A percentile compares a stretch with the other conserved stretches of the same genome.
phyloP scores from a whole-genome alignment of 2,888 invertebrate genomes.

The Colletes collaris region DNA sequence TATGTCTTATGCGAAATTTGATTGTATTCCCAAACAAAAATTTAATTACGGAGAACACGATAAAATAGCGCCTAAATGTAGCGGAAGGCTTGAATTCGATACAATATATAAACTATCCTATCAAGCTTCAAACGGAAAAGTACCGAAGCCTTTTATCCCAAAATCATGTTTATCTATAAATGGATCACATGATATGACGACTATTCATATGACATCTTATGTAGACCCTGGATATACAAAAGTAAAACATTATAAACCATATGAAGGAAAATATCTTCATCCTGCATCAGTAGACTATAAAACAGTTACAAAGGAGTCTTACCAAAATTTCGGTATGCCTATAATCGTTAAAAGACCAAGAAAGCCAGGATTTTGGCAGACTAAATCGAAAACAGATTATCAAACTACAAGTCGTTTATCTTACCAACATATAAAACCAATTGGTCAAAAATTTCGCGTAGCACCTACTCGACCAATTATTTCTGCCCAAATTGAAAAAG shows the following conservation, averaged over 20 bases:
- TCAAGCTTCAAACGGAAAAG: constrained; percentile 29
- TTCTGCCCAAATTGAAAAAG: constrained; percentile 43
- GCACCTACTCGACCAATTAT: constrained; percentile 23
- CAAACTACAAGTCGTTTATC: constrained; percentile 60
- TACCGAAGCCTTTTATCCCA: constrained; percentile 54
- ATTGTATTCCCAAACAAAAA: background rate
- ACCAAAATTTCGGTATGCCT: constrained; percentile 36
- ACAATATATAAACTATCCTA: constrained; percentile 63
- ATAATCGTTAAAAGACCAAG: constrained; percentile 12
- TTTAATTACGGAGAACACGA: constrained; percentile 20
- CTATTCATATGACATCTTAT: constrained; percentile 64
- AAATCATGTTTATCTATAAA: constrained; percentile 56
- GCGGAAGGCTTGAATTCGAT: constrained; percentile 26
- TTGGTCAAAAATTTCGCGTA: background rate
- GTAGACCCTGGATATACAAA: constrained; percentile 49
- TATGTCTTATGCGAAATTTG: constrained; percentile 33
- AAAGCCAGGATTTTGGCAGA: constrained; percentile 45
- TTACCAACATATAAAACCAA: constrained; percentile 40
- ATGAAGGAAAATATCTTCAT: constrained; percentile 28
- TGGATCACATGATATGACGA: constrained; percentile 55
- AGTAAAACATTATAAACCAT: constrained; percentile 44
- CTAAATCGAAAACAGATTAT: constrained; percentile 65
- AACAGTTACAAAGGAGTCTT: constrained; percentile 67
- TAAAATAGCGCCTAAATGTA: background rate
- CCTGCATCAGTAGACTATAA: constrained; percentile 57